Evolutionary conservation across 2,888 invertebrate genomes (phyloP).

Genomic region (Aleiodes leptofemur): DNA sequence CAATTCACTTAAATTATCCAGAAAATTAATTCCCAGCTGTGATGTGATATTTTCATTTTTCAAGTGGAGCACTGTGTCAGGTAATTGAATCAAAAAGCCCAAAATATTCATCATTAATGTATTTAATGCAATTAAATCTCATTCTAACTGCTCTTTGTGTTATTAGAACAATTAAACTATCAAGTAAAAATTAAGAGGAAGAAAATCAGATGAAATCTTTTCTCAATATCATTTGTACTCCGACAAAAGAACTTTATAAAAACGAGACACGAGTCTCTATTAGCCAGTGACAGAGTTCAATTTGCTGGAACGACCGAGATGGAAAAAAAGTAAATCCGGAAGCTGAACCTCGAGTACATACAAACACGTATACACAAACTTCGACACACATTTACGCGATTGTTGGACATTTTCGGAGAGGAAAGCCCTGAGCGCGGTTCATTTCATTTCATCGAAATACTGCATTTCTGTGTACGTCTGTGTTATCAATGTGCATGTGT

Average conservation of each 20-base stretch:
- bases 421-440: conserved; percentile 38
- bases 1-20: conserved; percentile 16
- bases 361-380: conserved; percentile 1
- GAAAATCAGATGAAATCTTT: neutral
- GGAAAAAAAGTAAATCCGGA: conserved; percentile 33
- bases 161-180: too few species aligned
- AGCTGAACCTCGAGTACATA: conserved; percentile 19
- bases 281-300: conserved; percentile 42
- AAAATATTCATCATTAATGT: too few species aligned
- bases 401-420: conserved; percentile 34
- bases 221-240: neutral
- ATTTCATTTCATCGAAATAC: conserved; percentile 44
- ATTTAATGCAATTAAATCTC: too few species aligned
- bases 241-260: neutral
- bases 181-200: too few species aligned
- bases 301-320: conserved; percentile 38
- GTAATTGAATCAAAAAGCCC: too few species aligned
- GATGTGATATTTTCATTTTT: neutral
- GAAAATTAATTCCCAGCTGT: conserved; percentile 2
- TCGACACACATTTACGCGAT: conserved; percentile 38
- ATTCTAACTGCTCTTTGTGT: too few species aligned
- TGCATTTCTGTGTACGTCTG: neutral
- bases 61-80: neutral
- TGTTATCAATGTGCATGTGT: conserved; percentile 4
- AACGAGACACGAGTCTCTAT: conserved; percentile 27